These are phyloP conservation scores for Silvanus unidentatus DNA, from an alignment of 2,888 invertebrate genomes.

Conservation along the genomic window DNA sequence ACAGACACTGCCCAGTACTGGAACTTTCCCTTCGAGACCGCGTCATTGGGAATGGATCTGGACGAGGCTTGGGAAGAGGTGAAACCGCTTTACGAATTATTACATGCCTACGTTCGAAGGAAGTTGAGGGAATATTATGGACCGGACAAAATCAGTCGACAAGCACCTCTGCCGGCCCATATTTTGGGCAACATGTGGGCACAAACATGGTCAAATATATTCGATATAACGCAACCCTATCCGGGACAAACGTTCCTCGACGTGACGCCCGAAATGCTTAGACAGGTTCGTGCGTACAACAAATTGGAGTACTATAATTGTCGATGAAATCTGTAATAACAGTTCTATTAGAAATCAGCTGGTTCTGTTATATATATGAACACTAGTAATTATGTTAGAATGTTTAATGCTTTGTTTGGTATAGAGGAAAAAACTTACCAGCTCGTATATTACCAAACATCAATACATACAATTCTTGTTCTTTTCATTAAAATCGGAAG, in stretches of 20 bases:
- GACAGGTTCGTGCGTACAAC: conserved; percentile 59
- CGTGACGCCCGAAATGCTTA: conserved; percentile 75
- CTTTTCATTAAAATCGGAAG: conserved; percentile 14
- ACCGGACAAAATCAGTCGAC: conserved; percentile 69
- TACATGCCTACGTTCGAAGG: conserved; percentile 84
- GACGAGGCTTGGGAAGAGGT: conserved; percentile 80
- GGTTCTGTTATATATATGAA: no score
- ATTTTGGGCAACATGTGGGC: conserved; percentile 88
- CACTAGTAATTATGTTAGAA: no score
- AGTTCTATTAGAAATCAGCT: conserved; percentile 1
- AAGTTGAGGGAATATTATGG: conserved; percentile 80
- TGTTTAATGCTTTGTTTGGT: no score
- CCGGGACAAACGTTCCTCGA: conserved; percentile 75
- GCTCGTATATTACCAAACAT: no score
- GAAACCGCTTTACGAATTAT: conserved; percentile 76
- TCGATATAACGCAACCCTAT: conserved; percentile 77
- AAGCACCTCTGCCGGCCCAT: conserved; percentile 80
- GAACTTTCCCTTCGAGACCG: conserved; percentile 80
- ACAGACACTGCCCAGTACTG: conserved; percentile 83
- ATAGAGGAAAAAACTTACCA: no score
- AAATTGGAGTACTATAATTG: background rate
- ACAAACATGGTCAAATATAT: conserved; percentile 78
- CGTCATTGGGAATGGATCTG: conserved; percentile 69
- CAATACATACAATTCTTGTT: background rate
- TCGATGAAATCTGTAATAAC: conserved; percentile 5